A percentile compares a stretch with the other conserved stretches of the same genome.
Conservation (phyloP, 2,888 invertebrate genomes). For the Esperia sulphurella region DNA sequence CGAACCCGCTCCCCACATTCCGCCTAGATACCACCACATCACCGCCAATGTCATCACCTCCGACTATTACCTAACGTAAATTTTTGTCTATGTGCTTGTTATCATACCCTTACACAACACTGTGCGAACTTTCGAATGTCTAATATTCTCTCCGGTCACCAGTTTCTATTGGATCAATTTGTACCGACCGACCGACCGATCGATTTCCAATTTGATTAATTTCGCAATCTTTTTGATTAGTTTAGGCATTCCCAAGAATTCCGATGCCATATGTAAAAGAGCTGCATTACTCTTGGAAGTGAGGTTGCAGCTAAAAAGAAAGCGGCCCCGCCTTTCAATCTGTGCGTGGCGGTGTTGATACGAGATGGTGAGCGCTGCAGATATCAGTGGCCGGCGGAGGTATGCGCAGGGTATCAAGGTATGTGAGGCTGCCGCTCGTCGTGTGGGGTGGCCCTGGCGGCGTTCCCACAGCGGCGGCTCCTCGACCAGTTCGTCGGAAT, state of each 20-base stretch:
- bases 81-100: constrained; percentile 41
- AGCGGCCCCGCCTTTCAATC: neutral
- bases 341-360: neutral
- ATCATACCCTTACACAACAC: constrained; percentile 40
- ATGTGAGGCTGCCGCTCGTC: constrained; percentile 30
- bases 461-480: constrained; percentile 78
- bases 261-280: neutral
- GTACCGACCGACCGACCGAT: neutral
- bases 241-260: neutral
- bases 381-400: constrained; percentile 1
- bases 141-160: neutral
- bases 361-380: neutral
- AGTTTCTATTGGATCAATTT: neutral
- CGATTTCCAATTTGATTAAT: neutral
- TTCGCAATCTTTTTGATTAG: neutral
- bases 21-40: constrained; percentile 35
- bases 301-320: neutral
- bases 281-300: neutral
- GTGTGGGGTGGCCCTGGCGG: constrained; percentile 71
- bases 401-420: constrained; percentile 8
- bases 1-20: constrained; percentile 35
- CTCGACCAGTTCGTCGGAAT: constrained; percentile 77
- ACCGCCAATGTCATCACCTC: constrained; percentile 15
- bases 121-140: constrained; percentile 30
- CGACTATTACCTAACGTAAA: constrained; percentile 46